Conservation (phyloP, 35 echinoderm and acorn worm species). For the Heliocidaris tuberculata region DNA sequence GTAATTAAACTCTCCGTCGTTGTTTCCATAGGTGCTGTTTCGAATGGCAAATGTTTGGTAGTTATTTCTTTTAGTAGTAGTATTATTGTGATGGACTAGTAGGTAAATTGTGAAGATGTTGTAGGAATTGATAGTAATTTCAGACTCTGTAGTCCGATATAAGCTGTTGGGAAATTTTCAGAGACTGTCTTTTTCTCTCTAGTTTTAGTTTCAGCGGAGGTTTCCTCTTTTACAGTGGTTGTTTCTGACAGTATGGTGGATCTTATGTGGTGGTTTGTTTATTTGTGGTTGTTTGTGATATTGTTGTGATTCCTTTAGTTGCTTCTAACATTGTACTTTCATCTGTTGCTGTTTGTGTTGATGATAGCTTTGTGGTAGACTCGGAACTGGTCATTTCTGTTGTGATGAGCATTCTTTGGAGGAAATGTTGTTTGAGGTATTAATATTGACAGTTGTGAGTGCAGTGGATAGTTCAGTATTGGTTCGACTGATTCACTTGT, state of each 20-base stretch:
- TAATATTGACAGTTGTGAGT: slow-evolving; percentile 13
- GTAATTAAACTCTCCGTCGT: background rate
- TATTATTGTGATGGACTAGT: background rate
- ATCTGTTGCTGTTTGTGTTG: too few species aligned
- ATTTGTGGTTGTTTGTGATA: background rate
- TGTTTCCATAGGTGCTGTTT: background rate
- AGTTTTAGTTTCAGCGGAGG: background rate
- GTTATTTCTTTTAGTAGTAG: background rate
- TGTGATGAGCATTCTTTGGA: background rate
- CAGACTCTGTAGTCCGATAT: background rate
- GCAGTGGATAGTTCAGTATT: background rate
- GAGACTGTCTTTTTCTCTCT: background rate
- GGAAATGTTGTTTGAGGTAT: background rate
- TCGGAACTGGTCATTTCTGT: too few species aligned
- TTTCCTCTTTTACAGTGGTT: background rate
- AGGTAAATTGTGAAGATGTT: background rate
- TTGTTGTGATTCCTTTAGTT: slow-evolving; percentile 35
- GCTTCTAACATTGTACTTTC: too few species aligned
- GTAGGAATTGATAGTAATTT: background rate
- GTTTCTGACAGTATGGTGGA: background rate
- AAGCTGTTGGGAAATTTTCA: background rate
- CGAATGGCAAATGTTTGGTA: background rate
- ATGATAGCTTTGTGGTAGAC: too few species aligned
- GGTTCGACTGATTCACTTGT: background rate
- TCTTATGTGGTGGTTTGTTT: background rate